phyloP scores from a whole-genome alignment of 1,140 invertebrate genomes.

The Zelostemma sp. region DNA sequence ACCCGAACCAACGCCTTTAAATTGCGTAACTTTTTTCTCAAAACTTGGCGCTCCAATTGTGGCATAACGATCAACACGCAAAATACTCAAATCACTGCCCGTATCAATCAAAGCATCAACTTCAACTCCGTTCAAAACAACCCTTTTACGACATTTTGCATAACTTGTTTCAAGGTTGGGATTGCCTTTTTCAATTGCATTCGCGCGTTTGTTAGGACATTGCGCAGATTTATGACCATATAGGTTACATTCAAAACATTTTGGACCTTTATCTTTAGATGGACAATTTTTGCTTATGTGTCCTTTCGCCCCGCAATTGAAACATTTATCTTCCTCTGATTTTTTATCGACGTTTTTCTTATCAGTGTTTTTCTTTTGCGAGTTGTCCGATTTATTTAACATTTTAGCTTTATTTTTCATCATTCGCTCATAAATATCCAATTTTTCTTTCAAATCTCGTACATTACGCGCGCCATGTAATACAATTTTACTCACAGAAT shows the following conservation, averaged over 20 bases:
- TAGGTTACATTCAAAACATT: constrained; percentile 34
- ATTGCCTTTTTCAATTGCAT: constrained; percentile 3
- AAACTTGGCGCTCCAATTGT: constrained; percentile 24
- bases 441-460: constrained; percentile 48
- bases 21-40: constrained; percentile 12
- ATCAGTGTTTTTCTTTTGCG: background rate
- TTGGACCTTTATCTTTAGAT: constrained; percentile 7
- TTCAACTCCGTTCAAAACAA: constrained; percentile 10
- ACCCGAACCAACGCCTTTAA: constrained; percentile 21
- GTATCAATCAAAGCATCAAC: constrained; percentile 24
- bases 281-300: constrained; percentile 28
- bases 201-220: constrained; percentile 15
- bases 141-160: constrained; percentile 29
- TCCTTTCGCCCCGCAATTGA: constrained; percentile 16
- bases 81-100: constrained; percentile 29
- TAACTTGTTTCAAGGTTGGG: background rate
- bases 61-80: constrained; percentile 16
- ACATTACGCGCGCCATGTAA: constrained; percentile 54
- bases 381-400: background rate
- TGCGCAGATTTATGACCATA: constrained; percentile 19
- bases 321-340: constrained; percentile 21
- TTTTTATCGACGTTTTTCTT: constrained; percentile 3
- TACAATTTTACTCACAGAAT: constrained; percentile 49
- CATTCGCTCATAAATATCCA: constrained; percentile 41
- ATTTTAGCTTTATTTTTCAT: constrained; percentile 18